Percentiles rank a stretch among this genome's conserved stretches.
phyloP scores from a whole-genome alignment of 2,888 invertebrate genomes.

The Yponomeuta plumbellus region DNA sequence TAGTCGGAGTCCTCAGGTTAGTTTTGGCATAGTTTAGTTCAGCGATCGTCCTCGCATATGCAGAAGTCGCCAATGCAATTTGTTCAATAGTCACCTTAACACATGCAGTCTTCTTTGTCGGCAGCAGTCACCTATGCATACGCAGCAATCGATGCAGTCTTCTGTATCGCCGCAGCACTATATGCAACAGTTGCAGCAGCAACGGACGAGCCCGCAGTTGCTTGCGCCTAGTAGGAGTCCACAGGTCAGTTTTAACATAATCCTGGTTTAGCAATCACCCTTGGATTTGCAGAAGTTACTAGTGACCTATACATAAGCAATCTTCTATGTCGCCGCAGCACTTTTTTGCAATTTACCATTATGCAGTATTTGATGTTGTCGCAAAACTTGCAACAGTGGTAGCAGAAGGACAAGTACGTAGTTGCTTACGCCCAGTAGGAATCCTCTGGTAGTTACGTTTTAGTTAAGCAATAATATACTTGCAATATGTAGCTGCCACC shows the following conservation, averaged over 20 bases:
- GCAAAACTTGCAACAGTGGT: constrained; percentile 49
- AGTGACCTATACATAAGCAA: background rate
- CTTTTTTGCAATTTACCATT: too few relatives aligned
- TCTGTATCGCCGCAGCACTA: constrained; percentile 47
- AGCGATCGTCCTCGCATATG: background rate
- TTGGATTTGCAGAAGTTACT: background rate
- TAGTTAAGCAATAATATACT: too few relatives aligned
- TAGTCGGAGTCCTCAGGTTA: constrained; percentile 68
- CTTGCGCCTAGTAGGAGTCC: constrained; percentile 70
- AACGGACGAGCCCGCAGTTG: constrained; percentile 66
- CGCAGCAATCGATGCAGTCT: constrained; percentile 20
- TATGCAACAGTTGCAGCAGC: constrained; percentile 59
- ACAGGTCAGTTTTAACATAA: constrained; percentile 43
- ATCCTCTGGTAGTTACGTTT: constrained; percentile 34
- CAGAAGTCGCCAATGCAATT: background rate
- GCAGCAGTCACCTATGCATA: background rate
- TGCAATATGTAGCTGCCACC: too few relatives aligned
- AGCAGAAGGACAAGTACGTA: constrained; percentile 67
- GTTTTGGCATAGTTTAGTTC: constrained; percentile 5
- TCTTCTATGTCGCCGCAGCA: background rate
- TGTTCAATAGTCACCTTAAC: background rate
- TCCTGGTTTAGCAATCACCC: background rate
- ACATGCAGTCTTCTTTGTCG: background rate
- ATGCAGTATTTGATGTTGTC: constrained; percentile 39
- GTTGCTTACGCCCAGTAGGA: constrained; percentile 65